These are phyloP conservation scores for Criorhina ranunculi DNA, from an alignment of 2,888 invertebrate genomes.

Conservation along the genomic window DNA sequence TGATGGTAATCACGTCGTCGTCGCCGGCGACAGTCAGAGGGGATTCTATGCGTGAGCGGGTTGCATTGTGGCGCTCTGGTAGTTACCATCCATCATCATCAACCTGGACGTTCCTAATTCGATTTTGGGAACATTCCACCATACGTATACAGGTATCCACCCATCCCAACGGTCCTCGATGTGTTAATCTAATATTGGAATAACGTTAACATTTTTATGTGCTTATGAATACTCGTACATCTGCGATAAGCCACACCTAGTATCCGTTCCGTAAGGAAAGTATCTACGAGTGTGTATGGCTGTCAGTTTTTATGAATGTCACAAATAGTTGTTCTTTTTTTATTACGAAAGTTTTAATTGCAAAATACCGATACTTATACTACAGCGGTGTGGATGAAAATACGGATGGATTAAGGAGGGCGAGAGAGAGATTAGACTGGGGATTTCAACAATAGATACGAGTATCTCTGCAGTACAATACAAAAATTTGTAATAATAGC, in stretches of 20 bases:
- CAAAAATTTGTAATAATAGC: conserved; percentile 63
- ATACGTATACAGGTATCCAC: conserved; percentile 32
- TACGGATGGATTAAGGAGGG: conserved; percentile 44
- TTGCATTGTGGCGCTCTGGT: conserved; percentile 65
- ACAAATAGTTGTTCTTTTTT: conserved; percentile 59
- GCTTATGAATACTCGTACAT: conserved; percentile 51
- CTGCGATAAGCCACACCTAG: conserved; percentile 54
- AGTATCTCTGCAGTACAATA: conserved; percentile 44
- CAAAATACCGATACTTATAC: conserved; percentile 57
- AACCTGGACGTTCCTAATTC: conserved; percentile 60
- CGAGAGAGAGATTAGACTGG: conserved; percentile 32
- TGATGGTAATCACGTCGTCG: conserved; percentile 60
- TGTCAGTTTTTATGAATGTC: conserved; percentile 60
- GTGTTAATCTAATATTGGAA: conserved; percentile 68
- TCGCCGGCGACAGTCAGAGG: conserved; percentile 19
- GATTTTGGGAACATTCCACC: conserved; percentile 54
- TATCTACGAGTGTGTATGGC: conserved; percentile 15
- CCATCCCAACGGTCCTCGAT: conserved; percentile 51
- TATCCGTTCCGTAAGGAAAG: conserved; percentile 1
- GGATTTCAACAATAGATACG: conserved; percentile 52
- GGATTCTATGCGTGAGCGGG: conserved; percentile 34
- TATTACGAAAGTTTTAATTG: conserved; percentile 69
- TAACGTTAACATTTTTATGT: conserved; percentile 68
- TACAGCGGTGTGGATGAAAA: neutral
- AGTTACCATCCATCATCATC: conserved; percentile 74